Evolutionary conservation across 2,113 vertebrate species (phyloP).

Genomic region (Vombatus ursinus): DNA sequence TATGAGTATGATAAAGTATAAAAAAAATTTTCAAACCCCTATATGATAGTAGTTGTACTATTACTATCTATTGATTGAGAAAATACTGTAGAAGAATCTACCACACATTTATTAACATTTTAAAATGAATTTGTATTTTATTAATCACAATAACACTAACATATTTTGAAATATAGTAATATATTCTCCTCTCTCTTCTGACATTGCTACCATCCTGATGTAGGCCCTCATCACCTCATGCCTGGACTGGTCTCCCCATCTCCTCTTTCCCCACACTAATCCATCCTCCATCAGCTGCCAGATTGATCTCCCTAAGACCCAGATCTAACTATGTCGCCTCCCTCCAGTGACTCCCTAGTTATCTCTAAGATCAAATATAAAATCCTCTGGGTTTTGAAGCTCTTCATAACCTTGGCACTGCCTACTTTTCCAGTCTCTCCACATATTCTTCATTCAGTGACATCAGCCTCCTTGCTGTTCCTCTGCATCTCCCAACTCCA

Average conservation of each 20-base stretch:
- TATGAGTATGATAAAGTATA: background rate
- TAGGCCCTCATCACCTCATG: background rate
- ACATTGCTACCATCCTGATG: background rate
- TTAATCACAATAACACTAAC: background rate
- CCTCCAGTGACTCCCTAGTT: background rate
- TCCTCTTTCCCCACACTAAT: background rate
- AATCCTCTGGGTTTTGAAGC: background rate
- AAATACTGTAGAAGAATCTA: background rate
- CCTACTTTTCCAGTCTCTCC: background rate
- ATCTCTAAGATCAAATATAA: background rate
- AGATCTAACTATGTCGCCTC: background rate
- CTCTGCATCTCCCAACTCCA: background rate
- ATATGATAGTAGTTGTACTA: background rate
- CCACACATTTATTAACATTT: background rate
- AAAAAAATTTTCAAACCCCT: background rate
- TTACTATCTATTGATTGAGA: background rate
- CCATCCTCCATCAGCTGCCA: background rate
- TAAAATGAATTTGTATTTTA: background rate
- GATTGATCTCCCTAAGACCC: background rate
- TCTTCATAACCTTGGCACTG: background rate
- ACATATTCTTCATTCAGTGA: background rate
- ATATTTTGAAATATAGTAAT: background rate
- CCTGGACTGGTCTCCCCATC: background rate
- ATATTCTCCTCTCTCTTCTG: background rate
- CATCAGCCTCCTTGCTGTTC: background rate